Conservation (phyloP, 1,140 invertebrate genomes). For the Hylaeus volcanicus region DNA sequence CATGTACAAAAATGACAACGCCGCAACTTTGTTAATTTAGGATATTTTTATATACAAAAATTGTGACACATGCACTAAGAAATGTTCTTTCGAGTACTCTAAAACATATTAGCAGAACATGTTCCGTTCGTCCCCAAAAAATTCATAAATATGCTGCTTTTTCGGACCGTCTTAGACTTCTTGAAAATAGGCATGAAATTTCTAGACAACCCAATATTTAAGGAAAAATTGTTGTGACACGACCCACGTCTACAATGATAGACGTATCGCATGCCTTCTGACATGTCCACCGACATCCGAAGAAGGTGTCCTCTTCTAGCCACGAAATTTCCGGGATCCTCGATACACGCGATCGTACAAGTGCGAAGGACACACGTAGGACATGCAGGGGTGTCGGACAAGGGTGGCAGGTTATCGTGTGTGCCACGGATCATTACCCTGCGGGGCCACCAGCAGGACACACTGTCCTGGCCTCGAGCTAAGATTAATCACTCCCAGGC, state of each 20-base stretch:
- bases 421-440: slow-evolving; percentile 77
- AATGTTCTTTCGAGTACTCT: too few species aligned
- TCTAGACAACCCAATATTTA: too few species aligned
- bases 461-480: slow-evolving; percentile 57
- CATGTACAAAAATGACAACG: too few species aligned
- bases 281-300: neutral
- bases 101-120: too few species aligned
- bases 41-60: too few species aligned
- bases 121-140: too few species aligned
- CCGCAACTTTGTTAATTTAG: too few species aligned
- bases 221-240: neutral
- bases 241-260: neutral
- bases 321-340: slow-evolving; percentile 60
- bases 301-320: slow-evolving; percentile 9
- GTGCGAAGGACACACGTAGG: slow-evolving; percentile 57
- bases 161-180: too few species aligned
- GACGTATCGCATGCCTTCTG: slow-evolving; percentile 3
- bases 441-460: slow-evolving; percentile 52
- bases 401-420: slow-evolving; percentile 71
- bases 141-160: too few species aligned
- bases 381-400: slow-evolving; percentile 43
- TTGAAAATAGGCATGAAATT: too few species aligned
- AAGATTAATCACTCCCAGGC: slow-evolving; percentile 75
- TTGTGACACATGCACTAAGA: too few species aligned
- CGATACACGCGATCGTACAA: slow-evolving; percentile 54